These are phyloP conservation scores for Phaethornis superciliosus DNA, from an alignment of 2,113 vertebrate species.

Conservation along the genomic window DNA sequence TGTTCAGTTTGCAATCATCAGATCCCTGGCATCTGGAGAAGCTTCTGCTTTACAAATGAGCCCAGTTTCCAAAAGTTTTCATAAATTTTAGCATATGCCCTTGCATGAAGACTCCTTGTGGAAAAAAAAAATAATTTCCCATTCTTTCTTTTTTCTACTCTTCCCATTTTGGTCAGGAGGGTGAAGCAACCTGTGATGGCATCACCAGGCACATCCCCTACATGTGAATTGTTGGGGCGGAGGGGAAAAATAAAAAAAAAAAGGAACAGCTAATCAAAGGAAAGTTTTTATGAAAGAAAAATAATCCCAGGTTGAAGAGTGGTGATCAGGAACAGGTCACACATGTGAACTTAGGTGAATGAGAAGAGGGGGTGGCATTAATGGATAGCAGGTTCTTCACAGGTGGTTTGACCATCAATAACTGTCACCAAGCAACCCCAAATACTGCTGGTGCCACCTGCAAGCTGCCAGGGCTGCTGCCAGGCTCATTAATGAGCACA, in stretches of 20 bases:
- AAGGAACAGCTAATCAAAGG: background rate
- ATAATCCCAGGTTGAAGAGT: background rate
- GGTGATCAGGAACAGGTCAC: background rate
- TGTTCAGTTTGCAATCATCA: background rate
- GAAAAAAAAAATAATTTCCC: background rate
- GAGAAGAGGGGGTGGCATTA: background rate
- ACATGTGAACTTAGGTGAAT: accelerated
- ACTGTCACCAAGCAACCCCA: background rate
- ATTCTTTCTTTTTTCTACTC: background rate
- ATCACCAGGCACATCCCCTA: background rate
- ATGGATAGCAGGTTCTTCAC: background rate
- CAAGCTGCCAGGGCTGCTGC: background rate
- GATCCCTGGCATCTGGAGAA: background rate
- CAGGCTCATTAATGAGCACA: slow-evolving; percentile 38
- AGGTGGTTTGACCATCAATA: background rate
- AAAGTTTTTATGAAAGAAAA: background rate
- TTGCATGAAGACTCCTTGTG: background rate
- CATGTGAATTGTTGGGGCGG: accelerated
- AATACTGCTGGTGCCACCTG: background rate
- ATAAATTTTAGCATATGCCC: background rate
- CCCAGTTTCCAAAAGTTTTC: background rate
- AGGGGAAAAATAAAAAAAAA: background rate
- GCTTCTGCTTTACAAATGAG: background rate
- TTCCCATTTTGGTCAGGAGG: background rate
- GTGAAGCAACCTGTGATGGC: background rate